Base-by-base conservation (phyloP, 2,888 invertebrate genomes). In the Meteorus cinctellus region DNA sequence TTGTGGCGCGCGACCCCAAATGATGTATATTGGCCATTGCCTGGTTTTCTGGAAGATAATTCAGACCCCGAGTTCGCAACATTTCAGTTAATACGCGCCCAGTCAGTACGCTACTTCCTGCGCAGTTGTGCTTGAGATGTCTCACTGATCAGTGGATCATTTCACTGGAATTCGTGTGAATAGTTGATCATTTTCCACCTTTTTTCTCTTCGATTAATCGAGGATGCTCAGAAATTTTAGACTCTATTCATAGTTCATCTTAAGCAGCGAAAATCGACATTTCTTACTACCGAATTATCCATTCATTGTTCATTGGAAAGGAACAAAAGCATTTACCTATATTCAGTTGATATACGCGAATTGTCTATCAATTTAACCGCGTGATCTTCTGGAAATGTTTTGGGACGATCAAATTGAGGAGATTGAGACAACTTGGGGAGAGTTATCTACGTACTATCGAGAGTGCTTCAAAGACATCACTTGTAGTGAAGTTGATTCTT, bases 401-500 rank as follows among this genome's bases (percentile, higher is more conserved):
- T 86, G 86, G 84, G 81, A 60, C 24, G 81, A 82, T 14, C 81
- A 81, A 65, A 62, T 79, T 71, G 77, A 81, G 66, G 82, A 84
- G 80, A 79, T 85, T 79, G 82, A 77, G 77, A 81, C 86, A 80
- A 86, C 86, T 81, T 88, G 88, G 88, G 85, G 86, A 81, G 88
- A 89, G 80, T 76, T 87, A 62, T 86, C 89, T 34, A 86, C 84
- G 19, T 89, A 86, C 80, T 88, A 88, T 74, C 84, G 80, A 79
- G 82, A 83, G 75, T 85, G 85, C 78, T 75, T 87, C 12, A 93
- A 93, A 89, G 92, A 91, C 82, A 90, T 94, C 82, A 93, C 94
- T 16, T 92, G 94, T 81, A 94, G 94, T 59, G 93, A 93, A 83
- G 85, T 91, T 70, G 94, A 95, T 85, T 91, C 90, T 80, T 92